These are phyloP conservation scores for Elysia crispata DNA, from an alignment of 2,888 invertebrate species.

Conservation along the genomic window DNA sequence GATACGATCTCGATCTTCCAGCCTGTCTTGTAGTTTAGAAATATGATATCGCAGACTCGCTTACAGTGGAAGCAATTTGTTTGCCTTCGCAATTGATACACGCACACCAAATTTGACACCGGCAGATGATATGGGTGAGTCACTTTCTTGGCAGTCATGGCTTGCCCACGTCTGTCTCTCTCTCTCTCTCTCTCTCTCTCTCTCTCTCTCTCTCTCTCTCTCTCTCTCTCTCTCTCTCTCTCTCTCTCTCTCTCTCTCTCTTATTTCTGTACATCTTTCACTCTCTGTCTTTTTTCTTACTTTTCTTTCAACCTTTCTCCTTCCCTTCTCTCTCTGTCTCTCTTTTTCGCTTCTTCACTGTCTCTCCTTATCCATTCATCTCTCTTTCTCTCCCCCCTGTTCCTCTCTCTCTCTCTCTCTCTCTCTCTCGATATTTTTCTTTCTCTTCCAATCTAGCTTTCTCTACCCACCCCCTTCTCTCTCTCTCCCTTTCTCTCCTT, in stretches of 20 bases:
- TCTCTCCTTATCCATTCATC: not conserved
- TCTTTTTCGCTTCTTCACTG: too few species aligned
- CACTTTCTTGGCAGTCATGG: too few species aligned
- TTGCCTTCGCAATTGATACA: too few species aligned
- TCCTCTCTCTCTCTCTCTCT: not conserved
- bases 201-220: not conserved
- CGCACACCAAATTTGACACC: too few species aligned
- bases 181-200: too few species aligned
- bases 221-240: not conserved
- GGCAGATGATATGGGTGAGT: too few species aligned
- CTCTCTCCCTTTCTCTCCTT: not conserved
- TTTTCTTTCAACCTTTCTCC: not conserved
- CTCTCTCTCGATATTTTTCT: not conserved
- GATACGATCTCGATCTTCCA: too few species aligned
- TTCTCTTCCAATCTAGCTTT: not conserved
- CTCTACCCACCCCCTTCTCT: not conserved
- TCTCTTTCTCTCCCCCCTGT: not conserved
- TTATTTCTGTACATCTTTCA: not conserved
- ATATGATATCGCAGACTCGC: too few species aligned
- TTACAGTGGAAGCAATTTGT: too few species aligned
- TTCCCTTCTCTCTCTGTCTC: not conserved
- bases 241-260: not conserved
- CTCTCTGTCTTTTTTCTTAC: not conserved
- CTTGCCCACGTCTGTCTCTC: too few species aligned
- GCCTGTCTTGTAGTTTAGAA: too few species aligned